A percentile compares a stretch with the other conserved stretches of the same genome.
Conservation (phyloP, 2,113 vertebrate genomes). For the Chaetops frenatus region DNA sequence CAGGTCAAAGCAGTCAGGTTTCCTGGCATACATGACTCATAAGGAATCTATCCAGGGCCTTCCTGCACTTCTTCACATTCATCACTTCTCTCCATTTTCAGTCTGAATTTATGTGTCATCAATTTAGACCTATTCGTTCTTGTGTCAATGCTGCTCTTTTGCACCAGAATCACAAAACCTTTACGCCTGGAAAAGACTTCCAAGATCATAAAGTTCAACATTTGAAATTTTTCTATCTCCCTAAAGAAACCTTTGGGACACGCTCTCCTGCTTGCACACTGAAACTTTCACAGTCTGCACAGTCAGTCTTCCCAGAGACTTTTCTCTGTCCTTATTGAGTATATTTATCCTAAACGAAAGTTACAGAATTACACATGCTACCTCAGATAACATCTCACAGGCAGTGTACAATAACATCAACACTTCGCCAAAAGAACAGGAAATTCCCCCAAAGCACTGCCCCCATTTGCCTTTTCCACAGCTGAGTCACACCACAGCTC, state of each 20-base stretch:
- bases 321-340: not conserved
- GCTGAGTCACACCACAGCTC: not conserved
- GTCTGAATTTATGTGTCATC: not conserved
- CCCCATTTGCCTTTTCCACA: not conserved
- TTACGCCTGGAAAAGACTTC: not conserved
- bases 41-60: not conserved
- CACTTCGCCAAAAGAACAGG: not conserved
- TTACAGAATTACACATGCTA: not conserved
- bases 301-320: not conserved
- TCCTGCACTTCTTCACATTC: not conserved
- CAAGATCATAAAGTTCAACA: not conserved
- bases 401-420: fast-evolving
- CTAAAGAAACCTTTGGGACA: not conserved
- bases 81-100: not conserved
- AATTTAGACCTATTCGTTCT: not conserved
- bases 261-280: not conserved
- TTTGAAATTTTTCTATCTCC: not conserved
- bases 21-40: not conserved
- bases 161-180: not conserved
- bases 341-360: not conserved
- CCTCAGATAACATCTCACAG: not conserved
- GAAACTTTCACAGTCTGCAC: not conserved
- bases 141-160: not conserved
- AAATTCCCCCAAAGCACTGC: not conserved
- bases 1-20: not conserved